These are phyloP conservation scores for Halichondria panicea DNA, from an alignment of 37 sponge, comb jelly and placozoan species.

Conservation along the genomic window DNA sequence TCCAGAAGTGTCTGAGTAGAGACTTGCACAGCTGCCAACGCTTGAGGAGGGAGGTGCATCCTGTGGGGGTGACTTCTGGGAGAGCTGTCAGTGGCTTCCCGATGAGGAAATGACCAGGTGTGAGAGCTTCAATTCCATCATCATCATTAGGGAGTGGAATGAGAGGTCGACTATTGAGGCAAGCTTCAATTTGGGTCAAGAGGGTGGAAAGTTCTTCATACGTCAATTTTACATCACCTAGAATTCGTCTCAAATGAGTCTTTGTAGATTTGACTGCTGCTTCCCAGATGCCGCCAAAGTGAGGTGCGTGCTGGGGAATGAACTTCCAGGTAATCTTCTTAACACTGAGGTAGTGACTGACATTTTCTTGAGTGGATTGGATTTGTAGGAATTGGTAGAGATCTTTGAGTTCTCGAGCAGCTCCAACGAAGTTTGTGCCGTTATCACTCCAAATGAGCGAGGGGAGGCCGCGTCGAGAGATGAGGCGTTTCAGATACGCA, in stretches of 20 bases:
- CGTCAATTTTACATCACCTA: slow-evolving; percentile 8
- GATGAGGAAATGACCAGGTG: slow-evolving; percentile 45
- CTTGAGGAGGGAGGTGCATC: neutral
- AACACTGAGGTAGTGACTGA: neutral
- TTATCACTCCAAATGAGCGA: slow-evolving; percentile 38
- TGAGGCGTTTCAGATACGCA: slow-evolving; percentile 23
- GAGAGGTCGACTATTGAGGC: slow-evolving; percentile 30
- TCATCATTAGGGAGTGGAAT: slow-evolving; percentile 27
- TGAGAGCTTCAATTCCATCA: slow-evolving; percentile 32
- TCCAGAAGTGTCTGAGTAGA: slow-evolving; percentile 32
- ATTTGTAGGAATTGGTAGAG: slow-evolving; percentile 3
- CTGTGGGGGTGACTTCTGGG: slow-evolving; percentile 3
- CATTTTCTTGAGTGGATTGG: slow-evolving; percentile 8
- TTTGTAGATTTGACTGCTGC: slow-evolving; percentile 32
- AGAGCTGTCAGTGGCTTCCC: slow-evolving; percentile 23
- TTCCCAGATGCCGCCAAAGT: slow-evolving; percentile 51
- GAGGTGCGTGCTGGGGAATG: slow-evolving; percentile 45
- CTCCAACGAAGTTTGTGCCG: slow-evolving; percentile 46
- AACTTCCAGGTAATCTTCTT: slow-evolving; percentile 32
- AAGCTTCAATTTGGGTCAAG: slow-evolving; percentile 29
- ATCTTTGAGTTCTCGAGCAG: slow-evolving; percentile 34
- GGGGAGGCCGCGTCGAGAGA: slow-evolving; percentile 30
- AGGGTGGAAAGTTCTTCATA: slow-evolving; percentile 37
- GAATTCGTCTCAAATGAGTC: slow-evolving; percentile 27
- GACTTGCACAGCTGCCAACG: slow-evolving; percentile 25